A percentile compares a stretch with the other conserved stretches of the same genome.
These are phyloP conservation scores for Coendou prehensilis DNA, from an alignment of 2,797 vertebrate genomes.

Conservation along the genomic window DNA sequence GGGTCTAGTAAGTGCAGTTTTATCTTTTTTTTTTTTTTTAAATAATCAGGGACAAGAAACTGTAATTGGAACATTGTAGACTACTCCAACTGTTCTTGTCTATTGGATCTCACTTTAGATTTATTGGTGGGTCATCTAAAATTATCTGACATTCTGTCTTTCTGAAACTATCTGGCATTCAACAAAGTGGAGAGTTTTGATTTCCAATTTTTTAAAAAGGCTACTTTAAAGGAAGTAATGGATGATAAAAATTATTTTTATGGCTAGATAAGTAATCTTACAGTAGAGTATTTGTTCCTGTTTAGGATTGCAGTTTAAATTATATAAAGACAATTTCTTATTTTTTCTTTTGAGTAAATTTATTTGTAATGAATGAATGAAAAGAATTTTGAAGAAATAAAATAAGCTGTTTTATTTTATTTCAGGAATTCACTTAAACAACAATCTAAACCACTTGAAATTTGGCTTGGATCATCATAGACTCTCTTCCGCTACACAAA, in stretches of 20 bases:
- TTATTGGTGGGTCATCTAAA: conserved; percentile 17
- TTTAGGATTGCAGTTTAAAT: conserved; percentile 16
- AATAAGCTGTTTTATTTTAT: conserved; percentile 68
- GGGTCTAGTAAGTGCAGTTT: neutral
- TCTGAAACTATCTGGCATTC: conserved; percentile 12
- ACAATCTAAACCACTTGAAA: conserved; percentile 98
- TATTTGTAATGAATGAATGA: conserved; percentile 59
- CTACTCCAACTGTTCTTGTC: neutral
- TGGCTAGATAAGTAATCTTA: neutral
- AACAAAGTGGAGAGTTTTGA: neutral
- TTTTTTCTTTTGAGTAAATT: neutral
- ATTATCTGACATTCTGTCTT: neutral
- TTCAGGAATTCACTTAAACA: conserved; percentile 95
- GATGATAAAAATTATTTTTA: neutral
- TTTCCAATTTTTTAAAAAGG: conserved; percentile 39
- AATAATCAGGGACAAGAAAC: conserved; percentile 40
- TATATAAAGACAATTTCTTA: neutral
- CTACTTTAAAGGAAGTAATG: conserved; percentile 32
- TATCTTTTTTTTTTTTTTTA: conserved; percentile 6
- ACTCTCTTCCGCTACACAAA: conserved; percentile 93
- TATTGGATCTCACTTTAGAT: neutral
- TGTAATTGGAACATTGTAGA: neutral
- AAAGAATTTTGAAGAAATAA: conserved; percentile 54
- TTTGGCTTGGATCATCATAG: conserved; percentile 92
- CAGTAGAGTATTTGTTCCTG: neutral